Percentiles rank a stretch among this genome's conserved stretches.
phyloP scores from a whole-genome alignment of 2,888 invertebrate genomes.

The Mimachlamys varia region DNA sequence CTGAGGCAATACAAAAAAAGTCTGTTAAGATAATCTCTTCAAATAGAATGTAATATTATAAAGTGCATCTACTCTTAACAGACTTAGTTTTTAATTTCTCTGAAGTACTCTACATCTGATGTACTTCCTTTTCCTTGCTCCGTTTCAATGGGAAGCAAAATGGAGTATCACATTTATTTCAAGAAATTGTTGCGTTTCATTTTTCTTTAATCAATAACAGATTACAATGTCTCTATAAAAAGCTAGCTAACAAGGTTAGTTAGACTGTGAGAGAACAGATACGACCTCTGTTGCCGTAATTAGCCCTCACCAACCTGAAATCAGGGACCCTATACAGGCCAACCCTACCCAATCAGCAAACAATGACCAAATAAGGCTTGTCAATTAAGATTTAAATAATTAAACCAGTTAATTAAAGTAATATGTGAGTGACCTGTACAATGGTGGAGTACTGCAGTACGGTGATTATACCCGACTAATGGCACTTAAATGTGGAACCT shows the following conservation, averaged over 20 bases:
- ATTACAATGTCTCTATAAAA: background rate
- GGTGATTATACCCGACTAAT: conserved; percentile 9
- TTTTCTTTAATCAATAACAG: conserved; percentile 28
- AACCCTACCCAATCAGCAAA: background rate
- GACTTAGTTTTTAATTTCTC: conserved; percentile 29
- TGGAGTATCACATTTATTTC: background rate
- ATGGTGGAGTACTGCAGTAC: background rate
- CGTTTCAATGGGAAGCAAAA: conserved; percentile 17
- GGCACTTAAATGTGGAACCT: conserved; percentile 8
- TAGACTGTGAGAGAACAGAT: background rate
- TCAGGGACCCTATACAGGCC: background rate
- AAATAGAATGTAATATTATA: conserved; percentile 23
- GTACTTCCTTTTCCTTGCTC: conserved; percentile 14
- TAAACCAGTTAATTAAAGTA: conserved; percentile 30
- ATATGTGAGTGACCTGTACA: conserved; percentile 21
- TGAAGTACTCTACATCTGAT: conserved; percentile 14
- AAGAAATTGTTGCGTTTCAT: conserved; percentile 17
- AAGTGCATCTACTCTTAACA: conserved; percentile 25
- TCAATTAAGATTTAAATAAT: conserved; percentile 34
- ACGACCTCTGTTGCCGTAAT: background rate
- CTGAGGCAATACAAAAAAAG: background rate
- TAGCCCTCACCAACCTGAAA: background rate
- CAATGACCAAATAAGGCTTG: conserved; percentile 31
- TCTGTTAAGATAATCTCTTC: background rate
- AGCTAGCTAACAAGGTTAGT: background rate